Percentiles rank a stretch among this genome's conserved stretches.
Conservation (phyloP, 2,113 vertebrate genomes). For the Dendrocopos noguchii region DNA sequence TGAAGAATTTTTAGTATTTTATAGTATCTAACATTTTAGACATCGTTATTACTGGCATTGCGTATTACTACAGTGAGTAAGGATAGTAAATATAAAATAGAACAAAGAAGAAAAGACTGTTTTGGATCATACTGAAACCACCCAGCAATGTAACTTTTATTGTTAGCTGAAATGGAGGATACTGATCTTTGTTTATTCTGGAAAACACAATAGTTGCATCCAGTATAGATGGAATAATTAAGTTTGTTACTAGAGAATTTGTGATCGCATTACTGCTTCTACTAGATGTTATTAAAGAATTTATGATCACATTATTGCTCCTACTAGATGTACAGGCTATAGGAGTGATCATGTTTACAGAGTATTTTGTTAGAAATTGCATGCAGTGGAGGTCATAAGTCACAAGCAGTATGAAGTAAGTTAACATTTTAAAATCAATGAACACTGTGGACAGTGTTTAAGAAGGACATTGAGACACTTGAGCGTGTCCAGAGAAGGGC, state of each 20-base stretch:
- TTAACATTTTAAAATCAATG: constrained; percentile 20
- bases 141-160: background rate
- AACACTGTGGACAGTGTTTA: background rate
- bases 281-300: background rate
- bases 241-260: background rate
- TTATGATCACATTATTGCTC: background rate
- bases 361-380: background rate
- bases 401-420: constrained; percentile 7
- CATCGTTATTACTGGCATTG: background rate
- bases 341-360: background rate
- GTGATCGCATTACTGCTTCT: background rate
- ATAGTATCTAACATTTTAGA: no score
- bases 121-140: background rate
- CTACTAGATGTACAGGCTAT: background rate
- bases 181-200: background rate
- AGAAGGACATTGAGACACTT: no score
- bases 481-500: no score
- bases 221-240: background rate
- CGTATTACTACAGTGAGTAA: background rate
- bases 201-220: background rate
- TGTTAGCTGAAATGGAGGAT: background rate
- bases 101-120: background rate
- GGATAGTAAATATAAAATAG: background rate
- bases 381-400: background rate
- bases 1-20: background rate